A percentile compares a stretch with the other conserved stretches of the same genome.
phyloP scores from a whole-genome alignment of 2,888 invertebrate genomes.

The Napeogenes inachia region DNA sequence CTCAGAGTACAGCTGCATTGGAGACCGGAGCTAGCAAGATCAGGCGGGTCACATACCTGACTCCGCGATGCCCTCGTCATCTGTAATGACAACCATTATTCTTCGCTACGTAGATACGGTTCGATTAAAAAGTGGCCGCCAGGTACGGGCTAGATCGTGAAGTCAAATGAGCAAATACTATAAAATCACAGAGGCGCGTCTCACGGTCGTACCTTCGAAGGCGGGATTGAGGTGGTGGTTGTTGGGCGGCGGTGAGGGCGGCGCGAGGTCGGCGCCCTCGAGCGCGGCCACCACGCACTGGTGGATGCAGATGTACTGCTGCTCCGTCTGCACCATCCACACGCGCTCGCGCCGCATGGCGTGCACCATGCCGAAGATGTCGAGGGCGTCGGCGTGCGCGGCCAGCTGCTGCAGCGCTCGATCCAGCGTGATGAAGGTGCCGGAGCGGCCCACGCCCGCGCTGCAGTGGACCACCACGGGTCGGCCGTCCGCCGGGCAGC shows the following conservation, averaged over 20 bases:
- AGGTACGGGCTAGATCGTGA: too few relatives aligned
- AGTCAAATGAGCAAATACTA: too few relatives aligned
- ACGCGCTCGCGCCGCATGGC: constrained; percentile 98
- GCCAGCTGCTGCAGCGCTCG: constrained; percentile 94
- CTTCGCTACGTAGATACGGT: background rate
- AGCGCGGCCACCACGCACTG: constrained; percentile 96
- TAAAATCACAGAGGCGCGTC: background rate
- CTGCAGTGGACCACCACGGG: constrained; percentile 98
- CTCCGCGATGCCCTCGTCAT: constrained; percentile 96
- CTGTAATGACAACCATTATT: constrained; percentile 75
- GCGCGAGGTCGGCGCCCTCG: constrained; percentile 88
- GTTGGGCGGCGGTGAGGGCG: constrained; percentile 75
- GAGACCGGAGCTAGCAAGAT: too few relatives aligned
- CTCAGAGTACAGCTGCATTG: too few relatives aligned
- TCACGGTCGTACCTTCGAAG: constrained; percentile 86
- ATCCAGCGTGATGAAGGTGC: constrained; percentile 98
- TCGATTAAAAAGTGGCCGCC: too few relatives aligned
- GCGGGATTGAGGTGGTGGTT: constrained; percentile 86
- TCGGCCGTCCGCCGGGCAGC: constrained; percentile 90
- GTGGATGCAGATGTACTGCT: constrained; percentile 99
- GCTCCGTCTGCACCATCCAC: constrained; percentile 94
- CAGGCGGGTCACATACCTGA: constrained; percentile 86
- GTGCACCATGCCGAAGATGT: constrained; percentile 97
- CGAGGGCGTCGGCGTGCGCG: constrained; percentile 87
- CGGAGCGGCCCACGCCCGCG: constrained; percentile 88